Evolutionary conservation across 1,140 invertebrate species (phyloP), one percentile per base, ranked within the genome.

Genomic region (Chironomus striatipennis): DNA sequence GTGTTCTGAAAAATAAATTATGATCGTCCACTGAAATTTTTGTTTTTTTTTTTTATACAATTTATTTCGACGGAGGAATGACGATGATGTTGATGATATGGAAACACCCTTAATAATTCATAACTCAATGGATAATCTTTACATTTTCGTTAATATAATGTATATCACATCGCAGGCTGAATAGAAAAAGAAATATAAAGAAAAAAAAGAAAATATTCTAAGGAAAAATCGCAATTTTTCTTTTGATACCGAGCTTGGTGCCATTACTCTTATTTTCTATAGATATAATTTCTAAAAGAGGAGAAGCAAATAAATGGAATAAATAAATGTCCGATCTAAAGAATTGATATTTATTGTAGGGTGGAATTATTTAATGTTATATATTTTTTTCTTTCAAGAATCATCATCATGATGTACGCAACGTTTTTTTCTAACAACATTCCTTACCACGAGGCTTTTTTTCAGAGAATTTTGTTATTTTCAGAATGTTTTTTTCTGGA

Each of bases 331-430:
- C 47, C 9, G n/a, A 57, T 57, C 4, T 57, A 57, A 57, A 57
- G 47, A 57, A 57, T 57, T 57, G 47, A 57, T 57, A 57, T 57
- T 57, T 57, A 57, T 57, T 57, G n/a, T 57, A 57, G 47, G 47
- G 47, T 57, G 47, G 47, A 57, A 57, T 57, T 57, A 57, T 57
- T 57, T 57, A 57, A 57, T 57, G 47, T 15, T 57, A 57, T 57
- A 57, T 57, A 57, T n/a, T 12, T 57, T 12, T 57, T 57, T n/a
- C 47, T 57, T 57, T 57, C 47, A 57, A 57, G 47, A 57, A 57
- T 15, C 47, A n/a, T 57, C 47, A 57, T 34, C 24, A 34, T 34
- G 2, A 34, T 34, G 24, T 34, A 34, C 24, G 24, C 24, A 57
- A 57, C 43, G 42, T 7, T 43, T 43, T n/a, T n/a, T n/a, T n/a